Evolutionary conservation across 2,888 invertebrate genomes (phyloP).

Genomic region (Aromia moschata): DNA sequence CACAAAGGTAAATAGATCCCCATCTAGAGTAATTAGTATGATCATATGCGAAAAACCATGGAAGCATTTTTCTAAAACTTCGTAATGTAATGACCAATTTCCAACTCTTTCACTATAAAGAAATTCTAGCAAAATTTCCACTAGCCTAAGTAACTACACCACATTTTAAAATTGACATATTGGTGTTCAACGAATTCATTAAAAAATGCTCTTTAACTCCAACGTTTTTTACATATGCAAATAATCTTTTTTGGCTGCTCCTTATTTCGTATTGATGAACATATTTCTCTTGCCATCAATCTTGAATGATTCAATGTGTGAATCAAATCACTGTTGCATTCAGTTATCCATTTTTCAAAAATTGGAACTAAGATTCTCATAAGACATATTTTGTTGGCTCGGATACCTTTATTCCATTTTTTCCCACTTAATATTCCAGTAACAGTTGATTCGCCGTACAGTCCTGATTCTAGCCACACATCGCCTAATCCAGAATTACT

Average conservation of each 20-base stretch:
- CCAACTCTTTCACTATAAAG: slow-evolving; percentile 27
- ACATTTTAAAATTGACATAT: slow-evolving; percentile 25
- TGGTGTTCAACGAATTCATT: slow-evolving; percentile 25
- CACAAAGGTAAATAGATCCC: slow-evolving; percentile 28
- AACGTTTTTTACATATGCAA: too few relatives aligned
- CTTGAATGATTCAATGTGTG: slow-evolving; percentile 22
- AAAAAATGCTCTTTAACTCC: slow-evolving; percentile 8
- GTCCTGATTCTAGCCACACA: slow-evolving; percentile 38
- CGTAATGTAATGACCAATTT: slow-evolving; percentile 31
- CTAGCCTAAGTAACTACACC: slow-evolving; percentile 23
- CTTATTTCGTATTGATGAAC: too few relatives aligned
- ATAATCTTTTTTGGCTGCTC: not conserved
- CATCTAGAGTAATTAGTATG: slow-evolving; percentile 31
- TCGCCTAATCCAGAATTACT: slow-evolving; percentile 28
- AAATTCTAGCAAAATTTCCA: slow-evolving; percentile 32
- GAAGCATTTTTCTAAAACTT: slow-evolving; percentile 33
- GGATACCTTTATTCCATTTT: slow-evolving; percentile 31
- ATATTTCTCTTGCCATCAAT: slow-evolving; percentile 2
- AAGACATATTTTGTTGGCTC: slow-evolving; percentile 36
- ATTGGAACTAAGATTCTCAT: slow-evolving; percentile 26
- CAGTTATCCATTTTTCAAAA: slow-evolving; percentile 31
- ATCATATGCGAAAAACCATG: slow-evolving; percentile 35
- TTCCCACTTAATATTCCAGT: slow-evolving; percentile 27
- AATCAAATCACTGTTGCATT: slow-evolving; percentile 23
- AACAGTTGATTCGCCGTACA: slow-evolving; percentile 30